Percentiles rank a stretch among this genome's conserved stretches.
phyloP scores from a whole-genome alignment of 2,797 vertebrate genomes.

The Staurois parvus region DNA sequence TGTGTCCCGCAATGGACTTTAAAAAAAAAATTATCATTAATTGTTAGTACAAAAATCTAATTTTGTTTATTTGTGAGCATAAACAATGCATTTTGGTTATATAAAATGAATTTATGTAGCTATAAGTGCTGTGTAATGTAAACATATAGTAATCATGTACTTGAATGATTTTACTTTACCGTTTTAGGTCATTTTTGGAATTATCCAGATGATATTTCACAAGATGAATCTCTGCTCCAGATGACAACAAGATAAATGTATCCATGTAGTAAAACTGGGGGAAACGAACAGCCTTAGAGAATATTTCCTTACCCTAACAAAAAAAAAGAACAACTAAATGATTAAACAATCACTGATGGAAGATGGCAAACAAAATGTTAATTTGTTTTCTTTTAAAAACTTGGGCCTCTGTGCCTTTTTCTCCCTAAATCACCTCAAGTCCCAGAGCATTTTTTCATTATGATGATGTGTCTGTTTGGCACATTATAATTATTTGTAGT shows the following conservation, averaged over 20 bases:
- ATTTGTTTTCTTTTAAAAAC: no score
- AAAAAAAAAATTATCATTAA: no score
- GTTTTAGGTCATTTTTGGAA: conserved; percentile 79
- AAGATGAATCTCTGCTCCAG: conserved; percentile 81
- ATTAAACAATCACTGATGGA: not conserved
- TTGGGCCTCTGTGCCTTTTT: no score
- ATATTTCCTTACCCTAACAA: conserved; percentile 76
- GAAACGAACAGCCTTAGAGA: conserved; percentile 74
- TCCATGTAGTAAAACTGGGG: conserved; percentile 93
- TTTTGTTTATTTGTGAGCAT: no score
- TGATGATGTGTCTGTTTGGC: no score
- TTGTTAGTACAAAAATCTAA: no score
- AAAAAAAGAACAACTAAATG: conserved; percentile 28
- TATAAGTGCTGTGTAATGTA: not conserved
- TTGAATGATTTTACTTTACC: conserved; percentile 71
- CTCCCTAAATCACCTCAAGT: no score
- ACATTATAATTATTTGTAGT: no score
- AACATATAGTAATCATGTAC: not conserved
- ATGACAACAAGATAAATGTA: conserved; percentile 83
- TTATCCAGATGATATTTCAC: conserved; percentile 79
- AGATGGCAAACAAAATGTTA: no score
- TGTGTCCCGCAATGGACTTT: no score
- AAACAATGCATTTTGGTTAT: not conserved
- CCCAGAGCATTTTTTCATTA: no score
- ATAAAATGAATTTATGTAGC: not conserved